A percentile compares a stretch with the other conserved stretches of the same genome.
phyloP scores from a whole-genome alignment of 2,113 vertebrate genomes.

The Galemys pyrenaicus region DNA sequence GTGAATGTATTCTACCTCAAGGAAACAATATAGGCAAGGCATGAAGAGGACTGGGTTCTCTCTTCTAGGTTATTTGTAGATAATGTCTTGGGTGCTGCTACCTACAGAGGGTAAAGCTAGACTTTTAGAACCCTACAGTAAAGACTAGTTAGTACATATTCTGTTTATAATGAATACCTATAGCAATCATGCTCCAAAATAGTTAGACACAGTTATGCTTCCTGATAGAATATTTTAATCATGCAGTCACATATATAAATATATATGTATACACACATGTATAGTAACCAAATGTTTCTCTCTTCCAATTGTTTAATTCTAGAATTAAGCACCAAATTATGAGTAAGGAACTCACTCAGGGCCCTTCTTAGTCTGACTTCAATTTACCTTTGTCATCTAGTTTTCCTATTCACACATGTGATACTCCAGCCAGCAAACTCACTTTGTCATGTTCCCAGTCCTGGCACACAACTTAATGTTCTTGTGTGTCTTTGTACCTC shows the following conservation, averaged over 20 bases:
- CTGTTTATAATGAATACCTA: background rate
- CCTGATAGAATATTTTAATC: background rate
- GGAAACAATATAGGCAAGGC: background rate
- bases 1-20: background rate
- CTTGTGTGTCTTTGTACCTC: background rate
- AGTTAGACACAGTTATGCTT: background rate
- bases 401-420: background rate
- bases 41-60: background rate
- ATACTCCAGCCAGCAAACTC: background rate
- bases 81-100: background rate
- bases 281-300: background rate
- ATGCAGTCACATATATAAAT: background rate
- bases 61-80: conserved; percentile 12
- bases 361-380: background rate
- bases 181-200: background rate
- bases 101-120: background rate
- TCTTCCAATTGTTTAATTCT: conserved; percentile 14
- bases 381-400: background rate
- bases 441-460: background rate
- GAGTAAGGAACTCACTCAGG: background rate
- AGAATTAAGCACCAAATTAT: background rate
- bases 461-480: background rate
- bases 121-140: background rate
- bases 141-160: background rate
- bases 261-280: too few relatives aligned